These are phyloP conservation scores for Hyaena hyaena DNA, from an alignment of 2,113 vertebrate genomes.

Conservation along the genomic window DNA sequence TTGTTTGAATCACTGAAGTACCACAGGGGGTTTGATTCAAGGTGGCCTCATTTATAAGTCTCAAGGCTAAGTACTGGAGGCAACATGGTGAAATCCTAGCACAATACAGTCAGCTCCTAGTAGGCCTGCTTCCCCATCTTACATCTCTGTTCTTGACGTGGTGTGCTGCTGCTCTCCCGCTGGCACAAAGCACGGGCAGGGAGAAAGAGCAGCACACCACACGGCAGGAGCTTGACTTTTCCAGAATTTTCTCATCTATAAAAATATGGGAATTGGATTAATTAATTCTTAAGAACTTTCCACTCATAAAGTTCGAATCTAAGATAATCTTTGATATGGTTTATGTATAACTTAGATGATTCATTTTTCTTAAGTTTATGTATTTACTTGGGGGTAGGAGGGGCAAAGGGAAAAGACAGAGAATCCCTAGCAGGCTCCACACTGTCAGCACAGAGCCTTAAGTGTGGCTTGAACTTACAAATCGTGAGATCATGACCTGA, in stretches of 20 bases:
- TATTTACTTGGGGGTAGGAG: too few relatives aligned
- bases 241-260: background rate
- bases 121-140: background rate
- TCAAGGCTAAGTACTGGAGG: background rate
- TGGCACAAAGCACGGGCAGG: background rate
- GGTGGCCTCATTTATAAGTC: slow-evolving; percentile 54
- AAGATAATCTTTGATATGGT: too few relatives aligned
- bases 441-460: too few relatives aligned
- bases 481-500: background rate
- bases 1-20: slow-evolving; percentile 33
- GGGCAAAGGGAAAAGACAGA: too few relatives aligned
- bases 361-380: too few relatives aligned
- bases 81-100: background rate
- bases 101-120: background rate
- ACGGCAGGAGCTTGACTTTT: background rate
- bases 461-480: too few relatives aligned
- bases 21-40: slow-evolving; percentile 44
- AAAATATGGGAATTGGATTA: background rate
- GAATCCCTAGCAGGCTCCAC: too few relatives aligned
- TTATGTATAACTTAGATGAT: too few relatives aligned
- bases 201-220: background rate
- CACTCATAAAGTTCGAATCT: too few relatives aligned
- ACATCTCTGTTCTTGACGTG: background rate
- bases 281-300: too few relatives aligned
- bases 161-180: rapidly evolving